Evolutionary conservation across 2,797 vertebrate genomes (phyloP), one percentile per base, ranked within the genome.

Genomic region (Nannoperca obscura): DNA sequence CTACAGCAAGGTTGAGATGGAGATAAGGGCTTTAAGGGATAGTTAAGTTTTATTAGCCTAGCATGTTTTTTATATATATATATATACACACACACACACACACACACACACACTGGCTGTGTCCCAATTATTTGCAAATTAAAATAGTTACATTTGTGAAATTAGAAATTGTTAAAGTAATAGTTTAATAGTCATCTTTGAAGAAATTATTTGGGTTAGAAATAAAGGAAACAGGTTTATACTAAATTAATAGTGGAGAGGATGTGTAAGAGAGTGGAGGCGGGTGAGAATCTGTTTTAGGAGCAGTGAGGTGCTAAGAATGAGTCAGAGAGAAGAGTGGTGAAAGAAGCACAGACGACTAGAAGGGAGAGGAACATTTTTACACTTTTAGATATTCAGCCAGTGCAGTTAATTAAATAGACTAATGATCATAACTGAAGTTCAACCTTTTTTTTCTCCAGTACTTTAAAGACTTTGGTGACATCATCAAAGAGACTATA

Each of bases 401-500:
- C 46, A 40, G 17, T 12, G 38, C 24, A n/a, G 8, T 47, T 73
- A 63, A 74, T 78, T 74, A 59, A 64, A 69, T 6, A 17, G 27
- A 67, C 24, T 63, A 54, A 61, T 70, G 14, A 60, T 47, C 1
- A 4, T 32, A 24, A 74, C 20, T 57, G 1, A 52, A 9, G 1
- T 20, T 10, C 32, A 4, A 4, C 32, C 32, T 38, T 7, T 32
- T 5, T 81, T 59, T 62, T 30, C 57, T 85, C 4, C 84, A 98
- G 97, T 96, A 93, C 82, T 97, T 96, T 74, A 92, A 80, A 44
- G 96, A 97, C 86, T 99, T 96, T 15, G 97, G 97, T 20, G 97
- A 99, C 89, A 96, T 99, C 88, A 98, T 99, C 80, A 98, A 97
- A 86, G 96, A 97, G 79, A 96, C 93, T 0, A 62, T 99, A 80